Conservation (phyloP, 2,113 vertebrate genomes). For the Sciurus niger region DNA sequence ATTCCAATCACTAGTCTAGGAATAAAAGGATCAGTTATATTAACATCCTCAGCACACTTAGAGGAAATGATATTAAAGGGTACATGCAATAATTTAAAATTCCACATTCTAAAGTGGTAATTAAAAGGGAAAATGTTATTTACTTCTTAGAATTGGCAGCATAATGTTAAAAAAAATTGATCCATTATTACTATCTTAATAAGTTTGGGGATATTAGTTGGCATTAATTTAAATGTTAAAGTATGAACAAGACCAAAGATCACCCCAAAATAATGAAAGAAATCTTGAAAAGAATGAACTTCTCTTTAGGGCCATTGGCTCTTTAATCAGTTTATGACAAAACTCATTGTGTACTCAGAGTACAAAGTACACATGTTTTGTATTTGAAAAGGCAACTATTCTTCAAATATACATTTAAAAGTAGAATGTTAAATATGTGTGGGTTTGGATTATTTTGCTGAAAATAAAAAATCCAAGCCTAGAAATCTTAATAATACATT, state of each 20-base stretch:
- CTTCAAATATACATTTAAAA: slow-evolving; percentile 62
- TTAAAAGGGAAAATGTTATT: slow-evolving; percentile 38
- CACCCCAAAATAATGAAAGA: not conserved
- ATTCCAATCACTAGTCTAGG: not conserved
- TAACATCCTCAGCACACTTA: not conserved
- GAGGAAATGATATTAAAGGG: not conserved
- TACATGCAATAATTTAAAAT: not conserved
- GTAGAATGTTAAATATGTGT: slow-evolving; percentile 81
- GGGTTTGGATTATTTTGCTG: slow-evolving; percentile 75
- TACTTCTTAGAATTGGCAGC: slow-evolving; percentile 44
- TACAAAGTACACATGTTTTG: slow-evolving; percentile 75
- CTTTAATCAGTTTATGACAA: slow-evolving; percentile 28
- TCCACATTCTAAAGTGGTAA: not conserved
- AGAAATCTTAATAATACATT: slow-evolving; percentile 30
- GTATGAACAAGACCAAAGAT: slow-evolving; percentile 49
- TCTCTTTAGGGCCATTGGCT: slow-evolving; percentile 33
- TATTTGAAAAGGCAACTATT: slow-evolving; percentile 81
- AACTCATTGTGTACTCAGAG: slow-evolving; percentile 39
- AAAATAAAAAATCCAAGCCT: slow-evolving; percentile 74
- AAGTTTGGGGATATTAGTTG: not conserved
- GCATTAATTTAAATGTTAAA: slow-evolving; percentile 5
- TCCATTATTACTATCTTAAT: slow-evolving; percentile 54
- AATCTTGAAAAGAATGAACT: slow-evolving; percentile 44
- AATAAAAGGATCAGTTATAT: slow-evolving; percentile 7
- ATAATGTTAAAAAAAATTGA: slow-evolving; percentile 20